phyloP scores from a whole-genome alignment of 2,797 vertebrate species.

The Liasis olivaceus region DNA sequence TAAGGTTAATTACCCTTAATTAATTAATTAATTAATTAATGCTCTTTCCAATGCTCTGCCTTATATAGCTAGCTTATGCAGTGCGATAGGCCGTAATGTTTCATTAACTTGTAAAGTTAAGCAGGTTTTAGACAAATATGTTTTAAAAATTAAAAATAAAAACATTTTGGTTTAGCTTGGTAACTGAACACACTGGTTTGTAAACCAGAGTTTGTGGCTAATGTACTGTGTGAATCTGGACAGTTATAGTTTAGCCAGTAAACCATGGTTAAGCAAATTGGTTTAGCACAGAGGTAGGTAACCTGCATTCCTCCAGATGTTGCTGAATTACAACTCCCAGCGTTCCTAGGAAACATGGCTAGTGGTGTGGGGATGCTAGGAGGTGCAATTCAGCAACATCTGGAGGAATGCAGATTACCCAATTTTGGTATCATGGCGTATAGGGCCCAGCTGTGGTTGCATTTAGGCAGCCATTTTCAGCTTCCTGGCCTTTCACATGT shows the following conservation, averaged over 20 bases:
- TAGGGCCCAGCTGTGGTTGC: no score
- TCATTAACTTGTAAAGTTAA: neutral
- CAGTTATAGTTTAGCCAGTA: neutral
- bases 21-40: neutral
- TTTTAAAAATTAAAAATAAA: neutral
- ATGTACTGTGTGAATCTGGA: neutral
- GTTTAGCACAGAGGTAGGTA: neutral
- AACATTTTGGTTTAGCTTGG: neutral
- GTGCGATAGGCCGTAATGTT: neutral
- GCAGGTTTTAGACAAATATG: neutral
- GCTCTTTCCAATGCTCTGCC: neutral
- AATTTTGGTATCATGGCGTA: no score
- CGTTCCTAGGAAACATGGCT: no score
- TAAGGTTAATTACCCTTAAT: neutral
- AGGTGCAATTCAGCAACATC: neutral
- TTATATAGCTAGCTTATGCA: neutral
- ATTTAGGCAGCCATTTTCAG: no score
- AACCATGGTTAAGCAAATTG: neutral
- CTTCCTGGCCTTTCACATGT: no score
- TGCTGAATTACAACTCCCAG: neutral
- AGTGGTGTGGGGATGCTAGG: neutral
- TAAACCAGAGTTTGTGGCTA: neutral
- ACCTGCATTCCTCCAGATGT: neutral
- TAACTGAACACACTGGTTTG: neutral
- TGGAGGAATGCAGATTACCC: no score